Evolutionary conservation across 2,113 vertebrate species (phyloP).

Genomic region (Promerops cafer): DNA sequence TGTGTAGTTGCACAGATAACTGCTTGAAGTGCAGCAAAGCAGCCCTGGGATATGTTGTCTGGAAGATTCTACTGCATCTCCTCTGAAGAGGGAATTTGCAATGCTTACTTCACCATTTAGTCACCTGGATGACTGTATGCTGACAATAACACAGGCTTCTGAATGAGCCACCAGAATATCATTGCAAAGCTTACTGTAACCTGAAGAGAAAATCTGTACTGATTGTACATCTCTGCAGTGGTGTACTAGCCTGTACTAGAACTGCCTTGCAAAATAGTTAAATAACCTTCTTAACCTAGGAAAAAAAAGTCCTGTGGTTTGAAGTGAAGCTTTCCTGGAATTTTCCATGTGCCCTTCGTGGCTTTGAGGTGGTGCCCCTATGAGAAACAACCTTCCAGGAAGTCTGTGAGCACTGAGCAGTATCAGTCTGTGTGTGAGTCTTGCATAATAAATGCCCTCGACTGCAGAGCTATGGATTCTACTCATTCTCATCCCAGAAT

Average conservation of each 20-base stretch:
- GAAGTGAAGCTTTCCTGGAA: neutral
- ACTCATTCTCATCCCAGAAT: neutral
- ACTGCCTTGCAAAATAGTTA: neutral
- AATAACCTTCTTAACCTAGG: neutral
- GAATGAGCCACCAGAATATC: neutral
- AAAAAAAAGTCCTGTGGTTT: neutral
- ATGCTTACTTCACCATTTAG: neutral
- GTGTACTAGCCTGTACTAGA: neutral
- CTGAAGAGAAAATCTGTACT: neutral
- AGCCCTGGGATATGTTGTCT: neutral
- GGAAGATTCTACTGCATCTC: neutral
- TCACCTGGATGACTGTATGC: neutral
- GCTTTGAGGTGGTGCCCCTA: neutral
- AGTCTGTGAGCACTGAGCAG: neutral
- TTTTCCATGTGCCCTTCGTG: neutral
- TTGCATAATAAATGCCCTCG: neutral
- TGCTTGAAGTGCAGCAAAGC: neutral
- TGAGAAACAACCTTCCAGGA: neutral
- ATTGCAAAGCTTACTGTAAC: neutral
- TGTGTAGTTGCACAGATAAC: neutral
- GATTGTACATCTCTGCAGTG: neutral
- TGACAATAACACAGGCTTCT: neutral
- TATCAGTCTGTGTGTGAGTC: neutral
- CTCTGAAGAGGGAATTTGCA: neutral
- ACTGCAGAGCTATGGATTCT: neutral